These are phyloP conservation scores for Plecotus auritus DNA, from an alignment of 2,113 vertebrate species.

Conservation along the genomic window DNA sequence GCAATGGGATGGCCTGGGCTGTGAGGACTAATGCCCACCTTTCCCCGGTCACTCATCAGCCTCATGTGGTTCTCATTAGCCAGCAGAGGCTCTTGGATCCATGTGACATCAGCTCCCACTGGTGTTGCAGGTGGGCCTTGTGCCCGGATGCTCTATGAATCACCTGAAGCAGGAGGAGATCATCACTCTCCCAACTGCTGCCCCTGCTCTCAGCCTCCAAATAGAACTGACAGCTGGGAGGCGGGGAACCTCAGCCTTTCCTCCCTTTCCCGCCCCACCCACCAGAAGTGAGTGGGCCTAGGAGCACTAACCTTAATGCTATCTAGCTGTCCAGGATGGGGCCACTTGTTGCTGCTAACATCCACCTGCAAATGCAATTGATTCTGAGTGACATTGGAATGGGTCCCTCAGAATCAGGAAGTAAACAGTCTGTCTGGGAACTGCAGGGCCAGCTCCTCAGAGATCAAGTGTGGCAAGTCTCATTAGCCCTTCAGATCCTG, in stretches of 20 bases:
- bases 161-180: conserved; percentile 37
- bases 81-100: background rate
- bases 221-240: background rate
- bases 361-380: background rate
- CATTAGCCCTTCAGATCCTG: background rate
- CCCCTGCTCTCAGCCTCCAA: background rate
- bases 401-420: background rate
- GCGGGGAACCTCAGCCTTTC: background rate
- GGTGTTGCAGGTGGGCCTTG: background rate
- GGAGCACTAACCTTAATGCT: fast-evolving
- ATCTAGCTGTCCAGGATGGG: background rate
- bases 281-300: background rate
- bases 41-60: background rate
- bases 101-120: background rate
- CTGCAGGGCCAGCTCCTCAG: background rate
- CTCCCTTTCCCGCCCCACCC: fast-evolving
- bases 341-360: background rate
- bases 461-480: too few relatives aligned
- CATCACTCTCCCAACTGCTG: conserved; percentile 34
- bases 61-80: background rate
- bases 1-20: background rate
- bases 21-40: background rate
- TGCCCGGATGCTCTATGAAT: conserved; percentile 42
- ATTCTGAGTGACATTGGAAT: background rate
- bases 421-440: background rate